phyloP scores from a whole-genome alignment of 2,113 vertebrate species.

The Phocoena sinus region DNA sequence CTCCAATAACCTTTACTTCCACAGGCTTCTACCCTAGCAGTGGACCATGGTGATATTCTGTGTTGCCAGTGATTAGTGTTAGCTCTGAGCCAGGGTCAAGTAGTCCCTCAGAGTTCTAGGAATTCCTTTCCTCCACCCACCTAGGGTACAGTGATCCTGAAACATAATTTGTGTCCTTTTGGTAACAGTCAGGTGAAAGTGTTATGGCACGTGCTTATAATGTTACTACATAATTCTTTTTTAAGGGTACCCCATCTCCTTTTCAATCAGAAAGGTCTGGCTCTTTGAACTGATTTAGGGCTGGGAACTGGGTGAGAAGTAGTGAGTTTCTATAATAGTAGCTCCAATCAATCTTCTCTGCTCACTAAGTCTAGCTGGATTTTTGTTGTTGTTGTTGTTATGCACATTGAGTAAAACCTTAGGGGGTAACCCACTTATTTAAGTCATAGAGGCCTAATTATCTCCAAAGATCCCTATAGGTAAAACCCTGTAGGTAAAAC shows the following conservation, averaged over 20 bases:
- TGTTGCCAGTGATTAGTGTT: not conserved
- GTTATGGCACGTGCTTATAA: not conserved
- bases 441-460: not conserved
- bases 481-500: not conserved
- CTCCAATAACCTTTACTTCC: not conserved
- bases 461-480: not conserved
- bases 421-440: not conserved
- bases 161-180: slow-evolving; percentile 7
- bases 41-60: not conserved
- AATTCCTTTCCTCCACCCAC: not conserved
- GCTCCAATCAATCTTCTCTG: not conserved
- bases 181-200: not conserved
- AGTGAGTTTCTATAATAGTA: not conserved
- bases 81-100: not conserved
- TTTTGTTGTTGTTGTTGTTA: not conserved
- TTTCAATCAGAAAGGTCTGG: not conserved
- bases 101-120: not conserved
- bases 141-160: not conserved
- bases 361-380: not conserved
- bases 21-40: not conserved
- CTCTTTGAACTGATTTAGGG: not conserved
- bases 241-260: not conserved
- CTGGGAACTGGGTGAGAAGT: not conserved
- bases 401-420: not conserved
- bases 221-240: not conserved